phyloP scores from a whole-genome alignment of 2,113 vertebrate genomes.

The Melanerpes formicivorus region DNA sequence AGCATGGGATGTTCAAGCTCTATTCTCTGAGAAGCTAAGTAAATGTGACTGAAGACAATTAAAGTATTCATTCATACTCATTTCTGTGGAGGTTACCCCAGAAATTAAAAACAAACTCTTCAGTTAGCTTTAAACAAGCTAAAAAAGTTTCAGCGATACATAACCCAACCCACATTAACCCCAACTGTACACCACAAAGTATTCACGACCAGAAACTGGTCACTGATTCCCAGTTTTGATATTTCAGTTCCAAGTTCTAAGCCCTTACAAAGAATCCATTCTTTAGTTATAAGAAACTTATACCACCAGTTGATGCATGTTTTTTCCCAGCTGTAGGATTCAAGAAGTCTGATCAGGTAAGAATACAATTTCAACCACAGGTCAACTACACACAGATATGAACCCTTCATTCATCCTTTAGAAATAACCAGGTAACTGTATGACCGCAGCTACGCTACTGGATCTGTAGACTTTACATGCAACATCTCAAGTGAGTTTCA shows the following conservation, averaged over 20 bases:
- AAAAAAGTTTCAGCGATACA: neutral
- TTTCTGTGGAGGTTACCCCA: neutral
- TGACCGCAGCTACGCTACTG: constrained; percentile 3
- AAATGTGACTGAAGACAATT: neutral
- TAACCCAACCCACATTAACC: neutral
- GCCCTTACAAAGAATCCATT: neutral
- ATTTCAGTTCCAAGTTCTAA: neutral
- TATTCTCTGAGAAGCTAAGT: neutral
- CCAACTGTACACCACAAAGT: neutral
- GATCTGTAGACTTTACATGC: constrained; percentile 61
- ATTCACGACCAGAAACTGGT: neutral
- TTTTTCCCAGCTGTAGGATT: neutral
- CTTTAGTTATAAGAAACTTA: neutral
- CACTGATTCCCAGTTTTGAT: neutral
- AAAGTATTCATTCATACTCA: neutral
- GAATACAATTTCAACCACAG: neutral
- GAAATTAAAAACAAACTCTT: neutral
- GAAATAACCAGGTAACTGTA: neutral
- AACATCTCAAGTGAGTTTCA: constrained; percentile 45
- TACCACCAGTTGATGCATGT: neutral
- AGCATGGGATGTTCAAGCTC: neutral
- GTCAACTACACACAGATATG: neutral
- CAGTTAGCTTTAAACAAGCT: neutral
- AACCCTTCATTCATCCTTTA: neutral
- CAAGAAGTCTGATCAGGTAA: neutral